Evolutionary conservation across 2,113 vertebrate species (phyloP).

Genomic region (Aramus guarauna): DNA sequence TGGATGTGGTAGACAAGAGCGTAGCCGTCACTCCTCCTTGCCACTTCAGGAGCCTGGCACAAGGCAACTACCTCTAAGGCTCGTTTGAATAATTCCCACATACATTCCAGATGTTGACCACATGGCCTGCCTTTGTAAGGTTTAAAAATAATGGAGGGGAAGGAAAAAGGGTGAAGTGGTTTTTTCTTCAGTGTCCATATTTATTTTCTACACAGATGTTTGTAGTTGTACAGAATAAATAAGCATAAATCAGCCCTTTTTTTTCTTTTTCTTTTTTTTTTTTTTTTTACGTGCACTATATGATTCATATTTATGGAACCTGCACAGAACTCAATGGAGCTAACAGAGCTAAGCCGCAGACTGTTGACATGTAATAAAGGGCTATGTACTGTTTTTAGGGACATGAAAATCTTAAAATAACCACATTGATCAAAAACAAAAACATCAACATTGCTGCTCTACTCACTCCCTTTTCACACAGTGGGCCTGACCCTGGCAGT

Average conservation of each 20-base stretch:
- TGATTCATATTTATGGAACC: slow-evolving; percentile 22
- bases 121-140: slow-evolving; percentile 27
- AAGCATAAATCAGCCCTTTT: neutral
- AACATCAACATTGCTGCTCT: neutral
- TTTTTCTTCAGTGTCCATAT: slow-evolving; percentile 1
- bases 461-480: neutral
- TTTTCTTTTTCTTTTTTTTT: neutral
- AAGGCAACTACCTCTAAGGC: neutral
- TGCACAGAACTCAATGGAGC: neutral
- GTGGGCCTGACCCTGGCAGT: neutral
- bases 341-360: neutral
- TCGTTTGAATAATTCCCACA: slow-evolving; percentile 69
- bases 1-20: neutral
- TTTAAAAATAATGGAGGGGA: neutral
- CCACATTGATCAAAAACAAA: neutral
- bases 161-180: neutral
- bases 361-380: neutral
- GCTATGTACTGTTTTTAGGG: neutral
- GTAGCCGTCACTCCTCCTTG: neutral
- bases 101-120: slow-evolving; percentile 65
- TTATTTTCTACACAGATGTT: slow-evolving; percentile 58
- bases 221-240: slow-evolving; percentile 40
- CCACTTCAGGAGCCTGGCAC: slow-evolving; percentile 41
- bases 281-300: neutral
- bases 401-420: neutral